Evolutionary conservation across 2,797 vertebrate genomes (phyloP).

Genomic region (Danio tinwini): DNA sequence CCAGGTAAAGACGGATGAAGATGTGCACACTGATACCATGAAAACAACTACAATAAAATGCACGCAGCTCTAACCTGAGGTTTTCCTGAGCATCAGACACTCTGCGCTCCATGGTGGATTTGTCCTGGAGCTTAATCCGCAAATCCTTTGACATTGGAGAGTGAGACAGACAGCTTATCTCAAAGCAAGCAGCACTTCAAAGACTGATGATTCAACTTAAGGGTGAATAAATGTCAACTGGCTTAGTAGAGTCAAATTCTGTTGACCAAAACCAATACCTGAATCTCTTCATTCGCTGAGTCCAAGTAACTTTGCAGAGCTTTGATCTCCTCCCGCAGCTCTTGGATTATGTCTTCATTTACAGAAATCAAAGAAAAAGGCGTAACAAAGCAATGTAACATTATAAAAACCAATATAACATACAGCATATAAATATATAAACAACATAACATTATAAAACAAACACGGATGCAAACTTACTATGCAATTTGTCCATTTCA

Average conservation of each 20-base stretch:
- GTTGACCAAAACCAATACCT: slow-evolving; percentile 70
- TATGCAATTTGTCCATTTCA: slow-evolving; percentile 72
- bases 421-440: background rate
- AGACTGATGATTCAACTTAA: slow-evolving; percentile 36
- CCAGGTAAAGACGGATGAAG: background rate
- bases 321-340: slow-evolving; percentile 74
- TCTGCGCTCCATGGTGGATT: slow-evolving; percentile 53
- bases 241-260: slow-evolving; percentile 14
- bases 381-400: no score
- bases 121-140: slow-evolving; percentile 68
- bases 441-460: background rate
- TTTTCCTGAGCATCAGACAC: slow-evolving; percentile 64
- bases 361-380: slow-evolving; percentile 5
- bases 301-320: slow-evolving; percentile 80
- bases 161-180: slow-evolving; percentile 42
- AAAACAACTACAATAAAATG: slow-evolving; percentile 10
- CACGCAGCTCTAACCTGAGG: slow-evolving; percentile 65
- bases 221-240: slow-evolving; percentile 37
- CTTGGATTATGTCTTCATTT: slow-evolving; percentile 73
- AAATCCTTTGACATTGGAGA: slow-evolving; percentile 70
- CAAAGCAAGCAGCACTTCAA: slow-evolving; percentile 36
- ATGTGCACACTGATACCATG: background rate
- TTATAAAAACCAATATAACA: background rate
- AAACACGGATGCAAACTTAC: slow-evolving; percentile 65
- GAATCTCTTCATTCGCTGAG: slow-evolving; percentile 79